These are phyloP conservation scores for Hydrozoanthus tunicans DNA, from an alignment of 64 coral and sea anemone species.

Conservation along the genomic window DNA sequence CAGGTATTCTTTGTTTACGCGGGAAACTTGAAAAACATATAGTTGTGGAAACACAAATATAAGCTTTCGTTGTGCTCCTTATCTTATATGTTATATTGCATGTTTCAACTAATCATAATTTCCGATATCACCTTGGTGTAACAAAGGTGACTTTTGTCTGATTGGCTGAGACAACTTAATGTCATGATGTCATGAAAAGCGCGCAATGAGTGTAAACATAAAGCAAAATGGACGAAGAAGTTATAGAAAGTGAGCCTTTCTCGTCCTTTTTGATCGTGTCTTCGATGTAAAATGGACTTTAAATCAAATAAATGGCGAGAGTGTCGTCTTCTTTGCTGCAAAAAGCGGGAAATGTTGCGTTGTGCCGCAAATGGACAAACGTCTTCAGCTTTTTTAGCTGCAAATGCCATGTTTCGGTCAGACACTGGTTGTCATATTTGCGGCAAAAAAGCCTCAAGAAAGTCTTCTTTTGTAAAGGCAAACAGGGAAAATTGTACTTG, in stretches of 20 bases:
- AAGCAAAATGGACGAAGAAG: conserved; percentile 9
- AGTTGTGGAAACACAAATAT: conserved; percentile 14
- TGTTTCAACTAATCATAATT: not conserved
- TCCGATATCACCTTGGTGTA: conserved; percentile 20
- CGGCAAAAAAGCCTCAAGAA: not conserved
- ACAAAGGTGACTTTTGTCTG: conserved; percentile 28
- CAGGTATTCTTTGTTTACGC: conserved; percentile 23
- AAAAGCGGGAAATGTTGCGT: not conserved
- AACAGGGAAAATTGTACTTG: not conserved
- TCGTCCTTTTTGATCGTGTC: not conserved
- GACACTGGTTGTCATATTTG: not conserved
- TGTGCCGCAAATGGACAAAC: not conserved
- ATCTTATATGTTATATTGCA: not conserved
- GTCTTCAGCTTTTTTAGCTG: conserved; percentile 10
- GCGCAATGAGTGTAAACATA: not conserved
- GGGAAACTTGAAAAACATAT: conserved; percentile 36
- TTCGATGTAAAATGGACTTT: conserved; percentile 31
- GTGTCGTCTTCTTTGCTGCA: not conserved
- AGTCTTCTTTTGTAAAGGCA: not conserved
- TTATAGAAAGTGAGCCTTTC: not conserved
- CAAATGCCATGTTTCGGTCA: not conserved
- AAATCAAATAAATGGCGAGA: conserved; percentile 23
- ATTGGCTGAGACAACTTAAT: conserved; percentile 19
- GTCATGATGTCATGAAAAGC: not conserved
- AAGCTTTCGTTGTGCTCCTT: conserved; percentile 37